Base-by-base conservation (phyloP, 1,140 invertebrate species). In the Pygmarrhopalites habei region DNA sequence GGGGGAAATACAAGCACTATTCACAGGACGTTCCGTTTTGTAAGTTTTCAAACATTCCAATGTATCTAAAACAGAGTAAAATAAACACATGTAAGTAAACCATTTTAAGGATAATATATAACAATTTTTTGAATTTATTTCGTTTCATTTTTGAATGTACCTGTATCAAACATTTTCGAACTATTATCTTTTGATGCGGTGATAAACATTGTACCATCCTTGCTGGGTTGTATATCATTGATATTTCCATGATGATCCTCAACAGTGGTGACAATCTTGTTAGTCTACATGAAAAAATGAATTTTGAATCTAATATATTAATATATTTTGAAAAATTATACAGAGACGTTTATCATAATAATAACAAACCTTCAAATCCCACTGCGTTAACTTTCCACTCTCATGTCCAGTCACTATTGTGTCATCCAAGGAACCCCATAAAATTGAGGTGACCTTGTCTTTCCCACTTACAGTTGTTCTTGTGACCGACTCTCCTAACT, bases 1-100 rank as follows among this genome's bases (percentile, higher is more conserved):
- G n/a, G 95, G 95, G 63, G 93, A 96, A 64, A 99, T 87, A 7
- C 93, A 87, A 12, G 95, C 95, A 23, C 94, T 97, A 75, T 98
- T 99, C 0, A 98, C 90, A 7, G 93, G 94, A 68, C 95, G 79
- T 73, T 98, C 94, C 17, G 95, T 97, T 77, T 94, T 95, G 76
- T 95, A 99, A 7, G 89, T 89, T 76, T 98, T 99, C 30, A 98
- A 74, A 23, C 86, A 82, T 74, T 91, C 82, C 23, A 98, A 77
- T 12, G 86, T 86, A 41, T 86, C n/a, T n/a, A n/a, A n/a, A n/a
- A n/a, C n/a, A n/a, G n/a, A n/a, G n/a, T n/a, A n/a, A n/a, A n/a
- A n/a, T n/a, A n/a, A n/a, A n/a, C n/a, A n/a, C n/a, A n/a, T n/a
- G n/a, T n/a, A n/a, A n/a, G n/a, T n/a, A n/a, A n/a, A n/a, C n/a